phyloP scores from a whole-genome alignment of 2,888 invertebrate genomes.

The Horisme vitalbata region DNA sequence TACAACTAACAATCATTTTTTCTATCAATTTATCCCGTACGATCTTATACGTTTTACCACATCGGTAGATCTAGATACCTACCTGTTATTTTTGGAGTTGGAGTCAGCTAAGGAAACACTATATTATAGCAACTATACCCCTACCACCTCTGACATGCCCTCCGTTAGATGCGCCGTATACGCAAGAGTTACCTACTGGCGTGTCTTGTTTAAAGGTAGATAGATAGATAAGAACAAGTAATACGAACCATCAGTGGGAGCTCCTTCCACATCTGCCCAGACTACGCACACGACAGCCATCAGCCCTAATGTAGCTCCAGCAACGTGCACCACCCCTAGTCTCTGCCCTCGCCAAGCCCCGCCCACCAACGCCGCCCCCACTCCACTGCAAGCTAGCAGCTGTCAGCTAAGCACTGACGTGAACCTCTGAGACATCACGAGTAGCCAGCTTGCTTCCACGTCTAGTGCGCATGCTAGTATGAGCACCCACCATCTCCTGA shows the following conservation, averaged over 20 bases:
- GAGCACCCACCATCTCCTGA: slow-evolving; percentile 87
- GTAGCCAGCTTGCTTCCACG: slow-evolving; percentile 93
- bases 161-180: no score
- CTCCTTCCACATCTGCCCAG: slow-evolving; percentile 90
- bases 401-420: slow-evolving; percentile 84
- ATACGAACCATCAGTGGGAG: slow-evolving; percentile 82
- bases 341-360: slow-evolving; percentile 89
- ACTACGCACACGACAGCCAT: slow-evolving; percentile 92
- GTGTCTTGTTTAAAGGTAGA: no score
- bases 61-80: no score
- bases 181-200: no score
- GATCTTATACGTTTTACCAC: no score
- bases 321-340: slow-evolving; percentile 88
- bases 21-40: no score
- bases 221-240: neutral
- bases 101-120: no score
- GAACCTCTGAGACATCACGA: slow-evolving; percentile 89
- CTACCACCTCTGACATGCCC: no score
- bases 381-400: slow-evolving; percentile 93
- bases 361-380: slow-evolving; percentile 91
- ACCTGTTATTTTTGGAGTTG: no score
- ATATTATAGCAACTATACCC: no score
- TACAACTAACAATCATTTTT: no score
- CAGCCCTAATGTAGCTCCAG: slow-evolving; percentile 90
- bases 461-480: slow-evolving; percentile 90